Conservation (phyloP, 2,888 invertebrate genomes). For the Nemotelus pantherinus region DNA sequence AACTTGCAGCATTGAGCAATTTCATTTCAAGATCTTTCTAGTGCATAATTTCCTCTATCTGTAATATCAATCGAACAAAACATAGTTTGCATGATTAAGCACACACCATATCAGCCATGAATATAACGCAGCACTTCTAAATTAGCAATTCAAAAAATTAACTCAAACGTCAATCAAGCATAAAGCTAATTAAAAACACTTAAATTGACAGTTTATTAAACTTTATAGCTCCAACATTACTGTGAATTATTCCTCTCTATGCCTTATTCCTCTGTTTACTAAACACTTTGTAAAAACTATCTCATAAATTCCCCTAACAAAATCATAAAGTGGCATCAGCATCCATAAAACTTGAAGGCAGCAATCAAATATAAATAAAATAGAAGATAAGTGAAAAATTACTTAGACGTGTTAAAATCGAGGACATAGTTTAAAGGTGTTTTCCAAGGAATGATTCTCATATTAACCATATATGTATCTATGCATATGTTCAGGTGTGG, state of each 20-base stretch:
- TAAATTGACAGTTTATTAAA: slow-evolving; percentile 40
- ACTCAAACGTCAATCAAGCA: slow-evolving; percentile 16
- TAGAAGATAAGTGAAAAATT: slow-evolving; percentile 33
- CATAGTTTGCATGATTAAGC: no score
- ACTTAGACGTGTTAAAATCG: background rate
- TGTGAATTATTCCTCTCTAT: background rate
- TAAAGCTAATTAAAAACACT: slow-evolving; percentile 35
- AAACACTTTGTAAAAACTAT: slow-evolving; percentile 28
- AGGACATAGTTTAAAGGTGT: background rate
- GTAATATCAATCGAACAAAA: no score
- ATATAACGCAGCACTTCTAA: no score
- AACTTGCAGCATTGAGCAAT: no score
- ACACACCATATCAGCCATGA: no score
- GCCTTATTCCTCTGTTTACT: background rate
- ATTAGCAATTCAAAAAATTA: background rate
- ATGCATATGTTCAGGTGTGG: background rate
- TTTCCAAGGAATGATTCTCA: no score
- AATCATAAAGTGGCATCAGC: slow-evolving; percentile 39
- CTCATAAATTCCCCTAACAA: slow-evolving; percentile 29
- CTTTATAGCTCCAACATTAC: slow-evolving; percentile 21
- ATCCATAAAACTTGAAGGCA: slow-evolving; percentile 18
- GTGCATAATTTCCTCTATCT: no score
- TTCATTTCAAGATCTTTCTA: no score
- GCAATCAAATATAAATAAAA: slow-evolving; percentile 34
- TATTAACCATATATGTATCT: no score